These are phyloP conservation scores for Gastrophryne carolinensis DNA, from an alignment of 2,797 vertebrate genomes.

Conservation along the genomic window DNA sequence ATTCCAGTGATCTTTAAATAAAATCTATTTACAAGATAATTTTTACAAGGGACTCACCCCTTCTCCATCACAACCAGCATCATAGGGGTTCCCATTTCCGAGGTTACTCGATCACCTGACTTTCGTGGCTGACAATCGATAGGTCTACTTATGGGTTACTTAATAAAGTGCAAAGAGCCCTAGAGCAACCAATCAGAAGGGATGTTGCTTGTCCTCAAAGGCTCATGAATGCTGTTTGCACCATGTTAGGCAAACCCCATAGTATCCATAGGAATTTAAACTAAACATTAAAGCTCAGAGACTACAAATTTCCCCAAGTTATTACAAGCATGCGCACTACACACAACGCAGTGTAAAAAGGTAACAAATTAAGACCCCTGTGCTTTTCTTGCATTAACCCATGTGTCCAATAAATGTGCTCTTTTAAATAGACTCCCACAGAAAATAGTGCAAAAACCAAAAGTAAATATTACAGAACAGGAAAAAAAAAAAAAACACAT, in stretches of 20 bases:
- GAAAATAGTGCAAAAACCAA: constrained; percentile 8
- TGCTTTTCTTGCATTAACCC: background rate
- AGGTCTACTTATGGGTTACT: background rate
- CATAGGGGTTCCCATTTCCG: background rate
- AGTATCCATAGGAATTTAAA: background rate
- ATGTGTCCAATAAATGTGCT: constrained; percentile 7
- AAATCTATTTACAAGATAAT: constrained; percentile 40
- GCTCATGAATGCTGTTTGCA: background rate
- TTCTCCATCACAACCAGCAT: background rate
- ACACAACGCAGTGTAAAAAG: constrained; percentile 1
- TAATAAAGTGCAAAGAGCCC: background rate
- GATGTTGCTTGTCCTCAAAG: background rate
- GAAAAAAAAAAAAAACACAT: background rate
- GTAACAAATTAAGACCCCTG: background rate
- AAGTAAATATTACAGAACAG: constrained; percentile 4
- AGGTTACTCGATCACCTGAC: background rate
- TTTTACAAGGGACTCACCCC: background rate
- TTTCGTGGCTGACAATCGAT: background rate
- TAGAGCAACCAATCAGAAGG: background rate
- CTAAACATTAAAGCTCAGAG: background rate
- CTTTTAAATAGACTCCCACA: background rate
- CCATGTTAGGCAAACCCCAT: background rate
- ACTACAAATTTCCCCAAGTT: background rate
- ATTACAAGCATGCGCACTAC: background rate
- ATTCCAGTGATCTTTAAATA: constrained; percentile 22